Conservation (phyloP, 2,797 vertebrate genomes). For the Borostomias antarcticus region DNA sequence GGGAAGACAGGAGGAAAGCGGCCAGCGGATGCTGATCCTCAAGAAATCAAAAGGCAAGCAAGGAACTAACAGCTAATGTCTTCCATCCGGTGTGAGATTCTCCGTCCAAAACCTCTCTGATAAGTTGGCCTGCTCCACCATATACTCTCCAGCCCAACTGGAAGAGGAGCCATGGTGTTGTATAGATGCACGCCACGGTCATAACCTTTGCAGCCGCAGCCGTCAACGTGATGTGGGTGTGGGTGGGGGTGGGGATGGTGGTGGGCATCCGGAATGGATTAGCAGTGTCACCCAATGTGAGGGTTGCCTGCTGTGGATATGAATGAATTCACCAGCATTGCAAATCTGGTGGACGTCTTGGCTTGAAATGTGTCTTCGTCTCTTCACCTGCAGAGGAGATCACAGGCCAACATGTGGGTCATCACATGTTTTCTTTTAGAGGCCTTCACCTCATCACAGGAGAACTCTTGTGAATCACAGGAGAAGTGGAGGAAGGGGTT, state of each 20-base stretch:
- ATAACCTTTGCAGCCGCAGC: neutral
- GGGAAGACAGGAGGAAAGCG: neutral
- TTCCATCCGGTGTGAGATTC: constrained; percentile 51
- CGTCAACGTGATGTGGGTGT: neutral
- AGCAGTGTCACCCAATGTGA: neutral
- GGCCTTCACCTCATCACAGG: neutral
- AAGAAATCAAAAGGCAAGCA: constrained; percentile 46
- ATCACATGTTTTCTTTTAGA: neutral
- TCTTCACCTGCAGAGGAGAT: constrained; percentile 4
- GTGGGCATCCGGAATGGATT: neutral
- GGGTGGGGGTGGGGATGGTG: neutral
- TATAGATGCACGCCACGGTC: neutral
- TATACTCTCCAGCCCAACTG: neutral
- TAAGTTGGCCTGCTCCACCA: neutral
- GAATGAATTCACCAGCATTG: neutral
- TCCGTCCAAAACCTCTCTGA: constrained; percentile 31
- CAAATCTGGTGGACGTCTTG: neutral
- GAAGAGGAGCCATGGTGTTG: neutral
- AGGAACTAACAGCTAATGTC: constrained; percentile 56
- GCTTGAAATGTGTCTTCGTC: neutral
- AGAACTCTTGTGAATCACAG: constrained; percentile 9
- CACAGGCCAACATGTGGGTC: neutral
- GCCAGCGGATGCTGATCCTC: constrained; percentile 18
- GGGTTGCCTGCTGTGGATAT: neutral
- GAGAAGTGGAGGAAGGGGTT: neutral